Base-by-base conservation (phyloP, 2,113 vertebrate species). In the Grantiella picta region DNA sequence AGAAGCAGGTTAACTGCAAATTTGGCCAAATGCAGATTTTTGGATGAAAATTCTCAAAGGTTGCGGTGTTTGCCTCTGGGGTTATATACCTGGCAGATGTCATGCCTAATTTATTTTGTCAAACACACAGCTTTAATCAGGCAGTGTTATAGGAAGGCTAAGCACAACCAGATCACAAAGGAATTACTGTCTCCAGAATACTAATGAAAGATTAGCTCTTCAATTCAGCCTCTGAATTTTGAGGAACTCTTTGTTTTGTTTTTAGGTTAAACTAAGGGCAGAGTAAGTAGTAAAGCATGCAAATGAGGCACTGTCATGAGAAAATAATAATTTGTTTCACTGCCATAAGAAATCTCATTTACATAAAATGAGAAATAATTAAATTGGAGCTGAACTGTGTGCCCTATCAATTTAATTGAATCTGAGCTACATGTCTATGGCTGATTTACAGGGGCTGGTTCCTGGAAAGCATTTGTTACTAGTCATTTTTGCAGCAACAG, bases 291-390 rank as follows among this genome's bases (percentile, higher is more conserved):
- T 45, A 71, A 80, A 71, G n/a, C 50, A 82, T 86, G n/a, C 76
- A 89, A 72, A 81, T 68, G 93, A 96, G 72, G 61, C 90, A 69
- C 31, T 90, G 49, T 33, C 86, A 88, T 75, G 82, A 92, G 56
- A 94, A 89, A 83, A 80, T 44, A 85, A 72, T 86, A 12, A 80
- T 68, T 94, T 94, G 66, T 96, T 94, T 95, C 60, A 81, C 42
- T 82, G 53, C 19, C 40, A 83, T 76, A 85, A 78, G 75, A 96
- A 93, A 75, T 90, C 35, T 94, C 53, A 94, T 96, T 96, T 91
- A 80, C 87, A 94, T 95, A 92, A 95, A 95, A 95, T 38, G 44
- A 95, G 49, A 81, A 96, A 88, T 87, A 94, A 96, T 96, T 96
- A 84, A 94, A 92, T 82, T 84, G 71, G 49, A 87, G 80, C 73